Base-by-base conservation (phyloP, 2,113 vertebrate genomes). In the Apaloderma vittatum region DNA sequence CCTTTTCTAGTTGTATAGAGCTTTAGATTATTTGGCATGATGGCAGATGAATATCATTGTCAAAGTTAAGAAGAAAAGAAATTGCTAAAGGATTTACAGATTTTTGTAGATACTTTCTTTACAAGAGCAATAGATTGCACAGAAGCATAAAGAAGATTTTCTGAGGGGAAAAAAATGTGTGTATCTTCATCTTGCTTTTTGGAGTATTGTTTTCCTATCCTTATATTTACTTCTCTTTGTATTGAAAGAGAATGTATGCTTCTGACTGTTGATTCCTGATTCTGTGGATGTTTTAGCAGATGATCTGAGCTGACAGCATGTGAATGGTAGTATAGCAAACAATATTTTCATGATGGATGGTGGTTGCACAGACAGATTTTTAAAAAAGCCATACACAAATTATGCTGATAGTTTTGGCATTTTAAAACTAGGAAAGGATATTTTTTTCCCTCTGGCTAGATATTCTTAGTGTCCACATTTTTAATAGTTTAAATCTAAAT, bases 81-180 rank as follows among this genome's bases (percentile, higher is more conserved):
- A 27, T 4, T 54, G 19, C 11, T 24, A 4, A 12, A 45, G 7
- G 16, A 43, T 70, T 86, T 74, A 30, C 45, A 84, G 36, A 48
- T 75, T 85, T 85, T 74, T 46, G 10, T 73, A 51, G 26, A 19
- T 34, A 12, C 3, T 63, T 84, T 51, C 19, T 57, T 12, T 63
- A 74, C 7, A 77, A 55, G 26, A 90, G 6, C 36, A 86, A 14
- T 40, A 63, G 20, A 67, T 86, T 66, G 34, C 37, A 55, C 5
- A 48, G 45, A 6, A 86, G 17, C 14, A 36, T 32, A 52, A 32
- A 22, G 14, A 27, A 82, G 22, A 37, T 55, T 75, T 85, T 75
- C 15, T 0, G 3, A 3, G 36, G 4, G 0, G 20, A 34, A 40
- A 48, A 21, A 24, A 11, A 0, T 34, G 5, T 29, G 11, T 81